Conservation (phyloP, 1,140 invertebrate species). For the Sesamia nonagrioides region DNA sequence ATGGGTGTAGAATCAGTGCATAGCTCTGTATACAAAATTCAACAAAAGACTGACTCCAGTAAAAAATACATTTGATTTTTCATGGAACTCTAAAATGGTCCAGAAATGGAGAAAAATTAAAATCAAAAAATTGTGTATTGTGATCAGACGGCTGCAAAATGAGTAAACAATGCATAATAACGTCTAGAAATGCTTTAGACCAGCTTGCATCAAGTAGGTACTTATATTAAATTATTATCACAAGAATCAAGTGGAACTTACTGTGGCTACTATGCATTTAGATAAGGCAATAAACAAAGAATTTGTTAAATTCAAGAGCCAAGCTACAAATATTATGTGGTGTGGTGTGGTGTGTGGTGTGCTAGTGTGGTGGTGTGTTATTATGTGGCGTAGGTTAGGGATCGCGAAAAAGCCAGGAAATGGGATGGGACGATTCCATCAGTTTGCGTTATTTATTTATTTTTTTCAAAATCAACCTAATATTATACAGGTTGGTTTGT, state of each 20-base stretch:
- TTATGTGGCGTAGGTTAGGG: too few species aligned
- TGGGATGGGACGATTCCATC: too few species aligned
- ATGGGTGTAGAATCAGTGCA: not conserved
- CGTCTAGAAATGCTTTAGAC: conserved; percentile 8
- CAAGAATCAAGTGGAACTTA: conserved; percentile 23
- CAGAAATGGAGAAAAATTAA: too few species aligned
- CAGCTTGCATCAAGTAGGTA: conserved; percentile 13
- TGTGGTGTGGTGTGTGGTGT: too few species aligned
- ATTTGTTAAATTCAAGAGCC: conserved; percentile 13
- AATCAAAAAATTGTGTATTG: too few species aligned
- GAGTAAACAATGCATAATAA: conserved; percentile 13
- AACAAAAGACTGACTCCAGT: not conserved
- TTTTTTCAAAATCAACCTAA: too few species aligned
- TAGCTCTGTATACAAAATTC: not conserved
- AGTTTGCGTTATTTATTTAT: too few species aligned
- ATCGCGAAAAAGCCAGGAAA: too few species aligned
- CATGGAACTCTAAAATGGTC: too few species aligned
- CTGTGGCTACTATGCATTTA: not conserved
- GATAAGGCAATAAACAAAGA: conserved; percentile 11
- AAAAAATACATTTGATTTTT: too few species aligned
- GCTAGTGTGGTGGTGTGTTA: not conserved
- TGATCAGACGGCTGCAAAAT: not conserved
- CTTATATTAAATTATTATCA: conserved; percentile 41
- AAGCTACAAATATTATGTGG: too few species aligned
- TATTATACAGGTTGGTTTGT: too few species aligned